Base-by-base conservation (phyloP, 2,888 invertebrate species). In the Cephalotes varians region DNA sequence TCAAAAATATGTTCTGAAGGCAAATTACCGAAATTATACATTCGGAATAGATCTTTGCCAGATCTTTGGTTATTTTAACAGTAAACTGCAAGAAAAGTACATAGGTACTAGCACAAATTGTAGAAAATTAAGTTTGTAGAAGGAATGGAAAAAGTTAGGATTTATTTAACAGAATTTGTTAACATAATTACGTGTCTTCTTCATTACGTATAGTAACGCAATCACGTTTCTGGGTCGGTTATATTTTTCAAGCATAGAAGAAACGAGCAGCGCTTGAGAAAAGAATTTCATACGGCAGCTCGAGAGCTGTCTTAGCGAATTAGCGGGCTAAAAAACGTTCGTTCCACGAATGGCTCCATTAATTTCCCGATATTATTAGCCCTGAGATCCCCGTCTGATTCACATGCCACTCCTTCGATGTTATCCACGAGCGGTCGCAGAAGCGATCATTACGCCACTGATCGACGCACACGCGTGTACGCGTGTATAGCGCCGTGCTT, bases 381-480 rank as follows among this genome's bases (percentile, higher is more conserved):
- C 44, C 72, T 56, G 72, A 77, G 44, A 71, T 77, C 54, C 56
- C 18, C 34, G 77, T 77, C 72, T 71, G 77, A 71, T 77, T 77
- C 77, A 77, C 34, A 44, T 56, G 77, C 77, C 77, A 77, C 77
- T 77, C 77, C 77, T 71, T 77, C 77, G 71, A 69, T 31, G 77
- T 77, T 77, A 40, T 65, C 37, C 28, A 65, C 54, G 60, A 82
- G 81, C 79, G 80, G 74, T 69, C 69, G 28, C 82, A 74, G 69
- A 74, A 81, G 74, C 67, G 34, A 71, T 62, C 65, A 72, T 86
- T 88, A 86, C 86, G 81, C 77, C 76, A 69, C 67, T 84, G 82
- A 51, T 76, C 47, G 65, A 73, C 71, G 77, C 82, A 65, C 60
- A 82, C 69, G 69, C 81, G 74, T 56, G 65, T 74, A 25, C 67